Conservation (phyloP, 2,888 invertebrate genomes). For the Lycocerus yunnanus region DNA sequence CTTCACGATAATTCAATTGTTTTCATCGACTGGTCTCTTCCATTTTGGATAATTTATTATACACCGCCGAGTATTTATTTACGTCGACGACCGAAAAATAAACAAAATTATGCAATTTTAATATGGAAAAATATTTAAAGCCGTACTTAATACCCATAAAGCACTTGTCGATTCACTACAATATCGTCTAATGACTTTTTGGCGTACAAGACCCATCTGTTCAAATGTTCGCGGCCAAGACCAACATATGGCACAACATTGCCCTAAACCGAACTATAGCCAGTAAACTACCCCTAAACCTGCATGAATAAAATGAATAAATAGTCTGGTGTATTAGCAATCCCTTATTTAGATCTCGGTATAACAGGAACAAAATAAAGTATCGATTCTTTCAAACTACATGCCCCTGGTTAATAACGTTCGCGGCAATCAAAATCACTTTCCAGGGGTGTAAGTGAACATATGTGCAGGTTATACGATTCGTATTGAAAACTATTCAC, state of each 20-base stretch:
- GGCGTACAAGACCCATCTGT: constrained; percentile 57
- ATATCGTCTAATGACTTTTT: constrained; percentile 58
- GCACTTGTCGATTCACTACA: constrained; percentile 54
- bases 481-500: constrained; percentile 57
- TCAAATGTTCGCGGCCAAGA: constrained; percentile 54
- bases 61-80: not conserved
- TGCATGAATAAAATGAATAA: constrained; percentile 53
- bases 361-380: constrained; percentile 45
- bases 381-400: constrained; percentile 37
- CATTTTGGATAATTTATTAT: not conserved
- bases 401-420: not conserved
- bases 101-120: not conserved
- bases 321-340: constrained; percentile 54
- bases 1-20: too few relatives aligned
- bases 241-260: constrained; percentile 54
- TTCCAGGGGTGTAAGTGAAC: constrained; percentile 52
- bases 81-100: not conserved
- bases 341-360: constrained; percentile 45
- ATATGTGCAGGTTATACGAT: constrained; percentile 58
- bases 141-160: constrained; percentile 39
- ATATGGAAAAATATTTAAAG: constrained; percentile 1
- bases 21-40: not conserved
- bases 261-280: constrained; percentile 39
- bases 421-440: constrained; percentile 40
- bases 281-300: constrained; percentile 45